These are phyloP conservation scores for Hirundichthys speculiger DNA, from an alignment of 2,113 vertebrate genomes.

Conservation along the genomic window DNA sequence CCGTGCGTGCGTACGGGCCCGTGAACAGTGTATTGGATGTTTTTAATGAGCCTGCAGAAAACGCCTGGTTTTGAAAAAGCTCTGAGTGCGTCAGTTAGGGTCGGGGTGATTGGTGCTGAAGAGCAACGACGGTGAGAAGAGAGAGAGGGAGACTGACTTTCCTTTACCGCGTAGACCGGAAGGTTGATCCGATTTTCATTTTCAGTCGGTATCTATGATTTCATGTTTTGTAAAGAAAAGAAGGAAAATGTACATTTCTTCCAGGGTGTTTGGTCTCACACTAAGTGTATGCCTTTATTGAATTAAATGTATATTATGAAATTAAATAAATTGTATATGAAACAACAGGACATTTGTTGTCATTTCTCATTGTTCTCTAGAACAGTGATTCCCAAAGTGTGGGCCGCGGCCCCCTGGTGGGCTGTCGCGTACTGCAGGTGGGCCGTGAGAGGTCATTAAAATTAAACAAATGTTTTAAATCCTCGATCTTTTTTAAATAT, in stretches of 20 bases:
- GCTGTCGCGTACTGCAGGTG: no score
- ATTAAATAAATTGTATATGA: conserved; percentile 80
- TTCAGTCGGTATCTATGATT: conserved; percentile 54
- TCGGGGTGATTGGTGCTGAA: conserved; percentile 10
- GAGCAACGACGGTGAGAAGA: not conserved
- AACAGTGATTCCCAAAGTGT: no score
- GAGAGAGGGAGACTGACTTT: conserved; percentile 18
- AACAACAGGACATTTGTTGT: conserved; percentile 29
- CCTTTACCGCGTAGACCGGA: no score
- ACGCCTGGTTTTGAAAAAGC: not conserved
- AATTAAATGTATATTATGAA: conserved; percentile 69
- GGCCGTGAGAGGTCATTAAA: no score
- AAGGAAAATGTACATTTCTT: conserved; percentile 65
- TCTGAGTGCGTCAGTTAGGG: no score
- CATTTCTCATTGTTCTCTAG: no score
- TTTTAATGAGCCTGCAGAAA: conserved; percentile 22
- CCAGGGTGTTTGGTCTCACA: conserved; percentile 71
- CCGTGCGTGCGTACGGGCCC: conserved; percentile 48
- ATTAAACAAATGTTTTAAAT: no score
- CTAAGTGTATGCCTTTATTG: conserved; percentile 80
- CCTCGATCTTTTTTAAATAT: no score
- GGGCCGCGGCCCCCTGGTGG: no score
- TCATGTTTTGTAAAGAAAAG: conserved; percentile 68
- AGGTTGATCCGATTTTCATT: no score
- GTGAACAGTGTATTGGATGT: conserved; percentile 30